Base-by-base conservation (phyloP, 1,140 invertebrate species). In the Pseudomyrmex gracilis region DNA sequence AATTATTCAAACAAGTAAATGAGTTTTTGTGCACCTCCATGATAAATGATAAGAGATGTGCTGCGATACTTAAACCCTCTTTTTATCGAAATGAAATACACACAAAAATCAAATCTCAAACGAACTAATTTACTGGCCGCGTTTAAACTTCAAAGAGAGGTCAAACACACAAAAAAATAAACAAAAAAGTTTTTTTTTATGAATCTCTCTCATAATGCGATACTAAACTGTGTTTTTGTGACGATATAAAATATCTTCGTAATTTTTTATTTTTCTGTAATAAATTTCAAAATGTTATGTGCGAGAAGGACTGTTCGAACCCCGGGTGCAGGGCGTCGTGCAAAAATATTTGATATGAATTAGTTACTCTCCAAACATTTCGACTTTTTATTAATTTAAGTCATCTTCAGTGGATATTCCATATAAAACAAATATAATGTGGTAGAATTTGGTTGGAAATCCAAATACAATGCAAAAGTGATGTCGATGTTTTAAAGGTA, bases 71-170 rank as follows among this genome's bases (percentile, higher is more conserved):
- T 13, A 24, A 77, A 34, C 34, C 7, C 34, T 5, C 13, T 67
- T 77, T 77, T 67, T 53, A 1, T 4, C 10, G 3, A 22, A 53
- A 13, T 2, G 49, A 20, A 24, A 68, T 51, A 49, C 53, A 8
- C 53, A 8, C 1, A 9, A 51, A 12, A 1, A 78, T 70, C 5
- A 53, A 34, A 13, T 68, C 10, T 49, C 24, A 24, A 57, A 58
- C 15, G 2, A 67, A 43, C 47, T 43, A 17, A 77, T 66, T 71
- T 45, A 53, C 57, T n/a, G 34, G 20, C 49, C 15, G 34, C 34
- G 5, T 58, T 58, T 49, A 20, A 20, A 68, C 47, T 68, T 70
- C 64, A 47, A 80, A 58, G 63, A 9, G 13, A 70, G 15, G 15
- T 13, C 4, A 68, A 67, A 66, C 12, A 10, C 4, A 77, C 22